Base-by-base conservation (phyloP, 23 tunicate species). In the Ciona savignyi region DNA sequence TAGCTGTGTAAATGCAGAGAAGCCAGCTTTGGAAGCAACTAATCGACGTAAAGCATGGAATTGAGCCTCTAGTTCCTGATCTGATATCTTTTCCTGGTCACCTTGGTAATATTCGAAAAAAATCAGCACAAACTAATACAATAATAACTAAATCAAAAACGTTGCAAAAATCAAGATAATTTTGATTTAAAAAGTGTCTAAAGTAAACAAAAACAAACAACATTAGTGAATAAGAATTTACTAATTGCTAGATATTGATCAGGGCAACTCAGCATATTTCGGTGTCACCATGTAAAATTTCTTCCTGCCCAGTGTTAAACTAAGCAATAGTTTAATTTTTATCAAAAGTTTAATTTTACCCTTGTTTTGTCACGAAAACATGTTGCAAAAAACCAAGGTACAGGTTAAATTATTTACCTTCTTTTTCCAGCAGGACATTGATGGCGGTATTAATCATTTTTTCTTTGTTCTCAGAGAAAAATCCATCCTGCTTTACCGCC, bases 401-500 rank as follows among this genome's bases (percentile, higher is more conserved):
- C n/a, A n/a, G n/a, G n/a, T n/a, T n/a, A n/a, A n/a, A n/a, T n/a
- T n/a, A n/a, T n/a, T 79, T 48, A 81, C 90, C 95, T 69, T 94
- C 85, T 62, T 72, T 72, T 35, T 78, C 80, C 26, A 94, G 73
- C 51, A 94, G 64, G 30, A 95, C 85, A 29, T 69, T 65, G 11
- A 94, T 32, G 15, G 96, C 95, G 19, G 83, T 68, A 62, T 74
- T 83, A 60, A 94, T 94, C 79, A 94, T 32, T 63, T 94, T 94
- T 75, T 94, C 99, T 83, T 94, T 94, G 77, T 94, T 94, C 65
- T 94, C 95, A 6, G 99, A 67, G 65, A 94, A 94, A 35, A 94
- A 83, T 25, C 95, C 90, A 75, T 94, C 99, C 71, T 94, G 99
- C 60, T 83, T 94, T 20, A 94, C 99, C 26, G 99, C 82, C 95